Evolutionary conservation across 2,113 vertebrate species (phyloP).

Genomic region (Labrus mixtus): DNA sequence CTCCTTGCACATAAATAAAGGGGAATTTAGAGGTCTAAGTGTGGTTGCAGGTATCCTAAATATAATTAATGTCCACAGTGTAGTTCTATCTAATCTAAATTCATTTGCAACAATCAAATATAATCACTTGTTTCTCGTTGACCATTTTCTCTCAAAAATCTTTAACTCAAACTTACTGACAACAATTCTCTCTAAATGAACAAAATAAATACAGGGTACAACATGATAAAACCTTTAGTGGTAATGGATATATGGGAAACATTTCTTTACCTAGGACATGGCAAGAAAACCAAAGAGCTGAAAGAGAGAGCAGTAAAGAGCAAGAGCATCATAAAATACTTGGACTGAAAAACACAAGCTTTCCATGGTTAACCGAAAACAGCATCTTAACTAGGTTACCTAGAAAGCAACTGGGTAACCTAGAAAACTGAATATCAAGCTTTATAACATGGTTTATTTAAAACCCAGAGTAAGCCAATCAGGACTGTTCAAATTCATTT

Average conservation of each 20-base stretch:
- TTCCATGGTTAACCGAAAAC: background rate
- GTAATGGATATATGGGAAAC: background rate
- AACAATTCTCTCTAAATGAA: too few species aligned
- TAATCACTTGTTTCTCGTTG: background rate
- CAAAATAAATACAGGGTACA: too few species aligned
- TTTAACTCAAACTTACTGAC: too few species aligned
- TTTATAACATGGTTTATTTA: constrained; percentile 19
- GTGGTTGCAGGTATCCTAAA: background rate
- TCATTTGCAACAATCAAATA: background rate
- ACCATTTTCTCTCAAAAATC: background rate
- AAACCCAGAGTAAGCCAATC: background rate
- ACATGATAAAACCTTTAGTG: background rate
- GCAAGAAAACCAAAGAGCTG: constrained; percentile 1
- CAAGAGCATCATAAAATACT: background rate
- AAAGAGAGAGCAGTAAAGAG: background rate
- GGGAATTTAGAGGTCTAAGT: background rate
- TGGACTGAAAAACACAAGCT: background rate
- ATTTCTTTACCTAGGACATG: background rate
- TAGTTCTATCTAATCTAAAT: background rate
- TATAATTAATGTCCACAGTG: background rate
- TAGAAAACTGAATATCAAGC: constrained; percentile 19
- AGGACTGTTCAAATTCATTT: background rate
- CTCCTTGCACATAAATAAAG: too few species aligned
- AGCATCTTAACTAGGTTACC: constrained; percentile 17
- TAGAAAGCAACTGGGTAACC: constrained; percentile 41